Conservation (phyloP, 2,888 invertebrate species). For the Oxystoma pomonae region DNA sequence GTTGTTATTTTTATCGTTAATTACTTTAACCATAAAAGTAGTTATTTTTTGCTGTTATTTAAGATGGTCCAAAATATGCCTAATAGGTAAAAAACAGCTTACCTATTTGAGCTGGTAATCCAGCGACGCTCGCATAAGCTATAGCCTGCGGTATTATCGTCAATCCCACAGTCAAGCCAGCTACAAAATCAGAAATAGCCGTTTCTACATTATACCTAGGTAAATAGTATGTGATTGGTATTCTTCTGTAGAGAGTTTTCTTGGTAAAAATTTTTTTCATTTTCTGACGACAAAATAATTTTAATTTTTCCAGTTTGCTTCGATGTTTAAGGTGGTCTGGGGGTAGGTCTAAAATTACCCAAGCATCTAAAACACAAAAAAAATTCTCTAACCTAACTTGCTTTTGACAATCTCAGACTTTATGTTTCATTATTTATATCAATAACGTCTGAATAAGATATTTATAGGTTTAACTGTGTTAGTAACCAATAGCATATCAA, state of each 20-base stretch:
- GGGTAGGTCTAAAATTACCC: neutral
- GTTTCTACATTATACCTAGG: slow-evolving; percentile 62
- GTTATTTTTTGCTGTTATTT: too few species aligned
- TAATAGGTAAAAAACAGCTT: slow-evolving; percentile 11
- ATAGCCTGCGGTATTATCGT: slow-evolving; percentile 63
- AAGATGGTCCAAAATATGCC: too few species aligned
- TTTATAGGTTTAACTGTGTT: too few species aligned
- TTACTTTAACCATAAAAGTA: too few species aligned
- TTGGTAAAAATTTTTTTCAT: slow-evolving; percentile 55
- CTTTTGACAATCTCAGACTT: too few species aligned
- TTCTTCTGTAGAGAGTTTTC: slow-evolving; percentile 58
- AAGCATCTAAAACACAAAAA: neutral
- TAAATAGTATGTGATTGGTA: slow-evolving; percentile 67
- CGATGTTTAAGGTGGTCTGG: slow-evolving; percentile 1
- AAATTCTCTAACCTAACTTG: too few species aligned
- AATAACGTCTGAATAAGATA: too few species aligned
- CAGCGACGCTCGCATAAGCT: slow-evolving; percentile 56
- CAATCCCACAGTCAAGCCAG: slow-evolving; percentile 68
- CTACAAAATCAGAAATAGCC: slow-evolving; percentile 72
- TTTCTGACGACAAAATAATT: slow-evolving; percentile 47
- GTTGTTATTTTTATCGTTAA: slow-evolving; percentile 1
- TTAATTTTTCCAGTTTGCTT: slow-evolving; percentile 12
- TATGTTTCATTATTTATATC: too few species aligned
- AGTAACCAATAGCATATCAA: too few species aligned
- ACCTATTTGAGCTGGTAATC: slow-evolving; percentile 63